A percentile compares a stretch with the other conserved stretches of the same genome.
Evolutionary conservation across 2,888 invertebrate genomes (phyloP).

Genomic region (Lingula anatina): DNA sequence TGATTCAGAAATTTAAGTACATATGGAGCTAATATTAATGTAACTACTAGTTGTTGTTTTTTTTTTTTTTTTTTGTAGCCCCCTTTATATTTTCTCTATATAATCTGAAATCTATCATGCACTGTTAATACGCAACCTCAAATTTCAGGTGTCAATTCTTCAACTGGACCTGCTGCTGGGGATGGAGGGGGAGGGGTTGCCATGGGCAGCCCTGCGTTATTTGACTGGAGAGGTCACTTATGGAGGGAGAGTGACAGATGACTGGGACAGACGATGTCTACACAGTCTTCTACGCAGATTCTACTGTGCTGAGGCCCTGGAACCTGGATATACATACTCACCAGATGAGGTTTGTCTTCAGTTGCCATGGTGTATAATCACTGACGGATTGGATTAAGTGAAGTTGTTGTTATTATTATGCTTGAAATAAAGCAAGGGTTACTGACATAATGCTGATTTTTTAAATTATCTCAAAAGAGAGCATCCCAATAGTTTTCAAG

Average conservation of each 20-base stretch:
- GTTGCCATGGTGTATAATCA: background rate
- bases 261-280: constrained; percentile 49
- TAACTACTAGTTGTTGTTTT: too few relatives aligned
- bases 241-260: constrained; percentile 52
- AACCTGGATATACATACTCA: constrained; percentile 35
- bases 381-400: background rate
- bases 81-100: too few relatives aligned
- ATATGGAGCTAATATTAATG: background rate
- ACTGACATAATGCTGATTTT: too few relatives aligned
- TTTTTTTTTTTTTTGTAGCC: too few relatives aligned
- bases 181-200: constrained; percentile 39
- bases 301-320: constrained; percentile 37
- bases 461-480: too few relatives aligned
- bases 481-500: too few relatives aligned
- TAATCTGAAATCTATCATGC: too few relatives aligned
- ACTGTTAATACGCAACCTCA: too few relatives aligned
- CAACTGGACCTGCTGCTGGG: constrained; percentile 43
- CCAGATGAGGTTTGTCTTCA: constrained; percentile 37
- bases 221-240: constrained; percentile 50
- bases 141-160: constrained; percentile 44
- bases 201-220: constrained; percentile 48
- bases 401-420: too few relatives aligned
- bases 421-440: background rate
- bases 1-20: too few relatives aligned
- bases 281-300: constrained; percentile 41